Conservation (phyloP, 2,888 invertebrate species). For the Steinernema hermaphroditum region DNA sequence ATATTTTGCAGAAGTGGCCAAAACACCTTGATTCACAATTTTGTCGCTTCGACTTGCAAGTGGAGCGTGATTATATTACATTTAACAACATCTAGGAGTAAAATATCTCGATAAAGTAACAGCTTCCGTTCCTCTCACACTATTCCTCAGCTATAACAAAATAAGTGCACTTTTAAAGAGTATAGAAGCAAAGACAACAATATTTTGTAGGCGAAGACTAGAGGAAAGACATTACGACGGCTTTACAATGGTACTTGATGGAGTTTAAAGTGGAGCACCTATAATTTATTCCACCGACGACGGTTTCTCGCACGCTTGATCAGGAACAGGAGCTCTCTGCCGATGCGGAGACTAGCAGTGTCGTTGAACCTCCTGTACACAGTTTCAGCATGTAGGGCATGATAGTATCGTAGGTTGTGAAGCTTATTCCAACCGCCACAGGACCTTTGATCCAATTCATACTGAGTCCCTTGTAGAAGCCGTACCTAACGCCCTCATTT, state of each 20-base stretch:
- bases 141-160: conserved; percentile 3
- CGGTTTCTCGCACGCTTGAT: background rate
- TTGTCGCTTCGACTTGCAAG: too few species aligned
- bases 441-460: conserved; percentile 94
- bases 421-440: conserved; percentile 82
- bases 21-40: too few species aligned
- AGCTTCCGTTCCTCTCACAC: background rate
- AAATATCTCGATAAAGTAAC: background rate
- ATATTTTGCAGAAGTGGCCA: too few species aligned
- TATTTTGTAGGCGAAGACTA: background rate
- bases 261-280: background rate
- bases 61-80: background rate
- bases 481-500: conserved; percentile 80
- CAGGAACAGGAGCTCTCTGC: conserved; percentile 6
- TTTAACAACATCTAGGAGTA: background rate
- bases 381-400: conserved; percentile 69
- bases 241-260: conserved; percentile 12
- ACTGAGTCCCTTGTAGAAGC: conserved; percentile 95
- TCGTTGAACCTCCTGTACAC: background rate
- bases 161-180: background rate
- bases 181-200: background rate
- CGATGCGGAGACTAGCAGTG: background rate
- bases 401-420: conserved; percentile 86
- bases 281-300: conserved; percentile 10
- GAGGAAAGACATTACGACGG: conserved; percentile 8